These are phyloP conservation scores for Dorcus parallelipipedus DNA, from an alignment of 2,888 invertebrate genomes.

Conservation along the genomic window DNA sequence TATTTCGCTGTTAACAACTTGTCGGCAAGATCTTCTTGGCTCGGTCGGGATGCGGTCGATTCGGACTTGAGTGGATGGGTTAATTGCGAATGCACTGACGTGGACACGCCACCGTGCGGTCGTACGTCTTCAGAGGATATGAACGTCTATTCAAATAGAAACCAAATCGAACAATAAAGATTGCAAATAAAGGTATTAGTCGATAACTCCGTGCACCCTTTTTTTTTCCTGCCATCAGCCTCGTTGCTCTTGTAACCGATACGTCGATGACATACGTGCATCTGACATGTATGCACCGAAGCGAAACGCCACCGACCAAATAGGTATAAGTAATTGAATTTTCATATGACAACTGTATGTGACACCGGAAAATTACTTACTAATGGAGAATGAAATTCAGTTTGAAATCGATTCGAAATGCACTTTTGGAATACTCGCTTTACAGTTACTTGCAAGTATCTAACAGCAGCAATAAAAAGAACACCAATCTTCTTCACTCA, in stretches of 20 bases:
- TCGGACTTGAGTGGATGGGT: not conserved
- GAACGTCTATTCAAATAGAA: not conserved
- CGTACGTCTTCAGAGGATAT: not conserved
- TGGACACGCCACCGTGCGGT: no score
- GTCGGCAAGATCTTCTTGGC: not conserved
- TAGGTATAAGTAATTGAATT: slow-evolving; percentile 3
- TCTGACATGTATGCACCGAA: not conserved
- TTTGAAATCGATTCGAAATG: no score
- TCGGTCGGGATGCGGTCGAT: not conserved
- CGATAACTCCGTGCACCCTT: not conserved
- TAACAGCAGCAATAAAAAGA: no score
- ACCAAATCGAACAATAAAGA: not conserved
- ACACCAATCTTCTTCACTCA: no score
- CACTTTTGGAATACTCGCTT: no score
- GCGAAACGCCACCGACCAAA: not conserved
- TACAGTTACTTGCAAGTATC: no score
- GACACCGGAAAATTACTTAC: not conserved
- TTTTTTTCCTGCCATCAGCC: not conserved
- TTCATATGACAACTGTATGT: not conserved
- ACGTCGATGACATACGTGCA: not conserved
- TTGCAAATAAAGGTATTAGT: not conserved
- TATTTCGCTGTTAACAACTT: slow-evolving; percentile 3
- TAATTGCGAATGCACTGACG: not conserved
- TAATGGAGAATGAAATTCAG: no score
- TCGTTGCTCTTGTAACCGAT: not conserved